Base-by-base conservation (phyloP, 1,140 invertebrate species). In the Cherax destructor region DNA sequence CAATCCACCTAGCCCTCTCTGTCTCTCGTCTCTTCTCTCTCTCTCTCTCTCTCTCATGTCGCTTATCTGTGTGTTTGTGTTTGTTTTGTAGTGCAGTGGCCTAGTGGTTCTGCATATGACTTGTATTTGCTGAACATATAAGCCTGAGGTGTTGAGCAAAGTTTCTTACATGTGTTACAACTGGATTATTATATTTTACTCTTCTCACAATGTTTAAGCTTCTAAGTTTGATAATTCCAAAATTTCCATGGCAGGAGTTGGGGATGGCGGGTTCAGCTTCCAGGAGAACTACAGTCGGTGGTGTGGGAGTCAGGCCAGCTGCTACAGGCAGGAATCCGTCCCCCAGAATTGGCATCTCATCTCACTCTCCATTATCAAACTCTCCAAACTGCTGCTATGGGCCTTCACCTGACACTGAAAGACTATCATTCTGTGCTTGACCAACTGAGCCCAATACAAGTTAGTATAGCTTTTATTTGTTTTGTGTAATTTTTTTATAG, bases 221-320 rank as follows among this genome's bases (percentile, higher is more conserved):
- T 41, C 30, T 41, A 41, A 41, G 2, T 59, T 9, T 59, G 16
- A 10, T 59, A 16, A 16, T 69, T 49, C 13, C 24, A 21, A 83
- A 21, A 69, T 69, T 61, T 16, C 7, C 5, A 2, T 50, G 18
- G 30, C 89, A 91, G 89, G 83, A n/a, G 83, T 84, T 9, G 92
- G 92, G 89, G 89, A n/a, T 93, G 92, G 92, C 41, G 72, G 7
- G 92, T 93, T n/a, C 86, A 86, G 83, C 72, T 92, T 18, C 92
- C 92, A 13, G 92, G 92, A 24, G 88, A 88, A 21, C 59, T 93
- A 77, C 92, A 92, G 83, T 87, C 79, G 10, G 86, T 93, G 9
- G 86, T 91, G 77, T 90, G 92, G 86, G 92, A 93, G 85, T 83
- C 88, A 4, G 92, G 92, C 21, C 91, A 92, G 30, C 87, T 93